Evolutionary conservation across 2,888 invertebrate species (phyloP).

Genomic region (Drosophila koepferae): DNA sequence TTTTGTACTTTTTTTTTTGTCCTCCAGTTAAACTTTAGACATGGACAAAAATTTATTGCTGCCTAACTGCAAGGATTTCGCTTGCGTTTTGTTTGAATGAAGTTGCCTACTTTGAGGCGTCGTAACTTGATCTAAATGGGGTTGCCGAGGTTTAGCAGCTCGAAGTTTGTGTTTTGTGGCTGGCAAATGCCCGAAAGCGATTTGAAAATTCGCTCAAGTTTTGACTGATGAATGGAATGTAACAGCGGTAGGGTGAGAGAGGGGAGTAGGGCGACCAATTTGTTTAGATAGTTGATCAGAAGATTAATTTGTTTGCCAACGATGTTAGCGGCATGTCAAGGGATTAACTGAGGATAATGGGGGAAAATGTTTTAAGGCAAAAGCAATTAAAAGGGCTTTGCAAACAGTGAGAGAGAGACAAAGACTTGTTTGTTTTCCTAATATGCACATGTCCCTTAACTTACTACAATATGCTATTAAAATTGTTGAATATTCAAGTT

Average conservation of each 20-base stretch:
- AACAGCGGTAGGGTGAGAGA: conserved; percentile 3
- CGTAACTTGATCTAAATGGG: conserved; percentile 55
- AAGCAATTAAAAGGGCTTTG: not conserved
- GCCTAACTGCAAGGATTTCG: conserved; percentile 58
- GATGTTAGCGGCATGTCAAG: not conserved
- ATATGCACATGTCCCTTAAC: not conserved
- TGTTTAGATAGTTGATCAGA: conserved; percentile 28
- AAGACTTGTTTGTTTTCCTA: not conserved
- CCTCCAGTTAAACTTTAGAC: conserved; percentile 71
- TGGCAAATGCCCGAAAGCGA: conserved; percentile 60
- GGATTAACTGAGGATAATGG: not conserved
- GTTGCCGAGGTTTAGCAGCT: conserved; percentile 15
- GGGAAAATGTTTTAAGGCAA: not conserved
- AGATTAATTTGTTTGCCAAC: conserved; percentile 12
- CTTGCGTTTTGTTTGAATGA: conserved; percentile 51
- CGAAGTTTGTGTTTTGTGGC: conserved; percentile 46
- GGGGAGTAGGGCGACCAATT: conserved; percentile 17
- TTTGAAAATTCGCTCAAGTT: conserved; percentile 45
- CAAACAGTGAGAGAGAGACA: not conserved
- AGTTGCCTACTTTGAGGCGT: conserved; percentile 52
- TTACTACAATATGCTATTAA: conserved; percentile 1
- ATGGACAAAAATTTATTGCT: conserved; percentile 72
- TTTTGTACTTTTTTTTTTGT: conserved; percentile 30
- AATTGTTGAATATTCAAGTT: not conserved
- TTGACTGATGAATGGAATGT: conserved; percentile 51